A percentile compares a stretch with the other conserved stretches of the same genome.
phyloP scores from a whole-genome alignment of 1,140 invertebrate genomes.

The Panulirus ornatus region DNA sequence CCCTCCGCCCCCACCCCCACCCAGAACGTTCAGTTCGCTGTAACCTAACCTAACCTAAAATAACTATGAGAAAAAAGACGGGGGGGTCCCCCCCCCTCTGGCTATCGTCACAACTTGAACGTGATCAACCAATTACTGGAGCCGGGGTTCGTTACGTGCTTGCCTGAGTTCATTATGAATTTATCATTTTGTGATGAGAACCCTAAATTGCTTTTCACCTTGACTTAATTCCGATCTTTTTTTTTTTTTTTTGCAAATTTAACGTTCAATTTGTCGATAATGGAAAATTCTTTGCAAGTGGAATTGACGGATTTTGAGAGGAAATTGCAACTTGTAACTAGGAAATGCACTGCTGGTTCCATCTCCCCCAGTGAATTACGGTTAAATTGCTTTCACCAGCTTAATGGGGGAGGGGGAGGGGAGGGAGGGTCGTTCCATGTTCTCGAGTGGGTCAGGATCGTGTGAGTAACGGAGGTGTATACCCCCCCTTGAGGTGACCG shows the following conservation, averaged over 20 bases:
- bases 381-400: slow-evolving; percentile 32
- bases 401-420: slow-evolving; percentile 33
- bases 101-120: neutral
- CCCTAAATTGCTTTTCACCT: slow-evolving; percentile 59
- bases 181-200: slow-evolving; percentile 51
- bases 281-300: slow-evolving; percentile 59
- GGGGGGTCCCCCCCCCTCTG: no score
- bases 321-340: slow-evolving; percentile 43
- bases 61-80: neutral
- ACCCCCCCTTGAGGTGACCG: no score
- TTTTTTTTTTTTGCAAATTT: slow-evolving; percentile 7
- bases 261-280: slow-evolving; percentile 56
- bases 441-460: slow-evolving; percentile 13
- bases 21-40: no score
- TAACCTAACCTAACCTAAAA: slow-evolving; percentile 6
- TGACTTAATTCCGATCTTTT: slow-evolving; percentile 33
- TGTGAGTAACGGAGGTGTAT: no score
- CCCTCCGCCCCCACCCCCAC: no score
- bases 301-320: slow-evolving; percentile 60
- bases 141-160: slow-evolving; percentile 30
- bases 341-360: slow-evolving; percentile 34
- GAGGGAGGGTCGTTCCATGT: slow-evolving; percentile 7
- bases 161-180: slow-evolving; percentile 52
- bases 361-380: slow-evolving; percentile 48
- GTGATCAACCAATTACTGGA: neutral